Evolutionary conservation across 2,888 invertebrate species (phyloP).

Genomic region (Gasteruption jaculator): DNA sequence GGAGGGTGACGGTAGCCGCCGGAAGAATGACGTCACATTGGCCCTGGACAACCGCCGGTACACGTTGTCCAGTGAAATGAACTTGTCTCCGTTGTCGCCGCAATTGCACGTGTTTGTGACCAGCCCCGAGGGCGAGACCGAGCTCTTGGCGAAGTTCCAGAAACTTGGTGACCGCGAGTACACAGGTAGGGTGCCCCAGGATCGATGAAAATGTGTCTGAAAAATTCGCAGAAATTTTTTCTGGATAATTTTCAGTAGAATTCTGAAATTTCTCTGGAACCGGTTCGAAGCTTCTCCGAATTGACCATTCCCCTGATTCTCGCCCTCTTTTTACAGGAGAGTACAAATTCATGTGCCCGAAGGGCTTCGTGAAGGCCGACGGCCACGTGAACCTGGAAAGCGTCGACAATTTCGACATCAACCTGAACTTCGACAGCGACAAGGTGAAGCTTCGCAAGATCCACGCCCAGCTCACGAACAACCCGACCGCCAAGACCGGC

Average conservation of each 20-base stretch:
- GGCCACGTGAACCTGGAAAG: constrained; percentile 53
- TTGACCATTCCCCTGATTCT: too few species aligned
- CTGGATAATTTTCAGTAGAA: too few species aligned
- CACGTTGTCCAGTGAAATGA: constrained; percentile 55
- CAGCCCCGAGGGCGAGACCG: constrained; percentile 54
- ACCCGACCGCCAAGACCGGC: constrained; percentile 57
- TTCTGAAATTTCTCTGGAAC: too few species aligned
- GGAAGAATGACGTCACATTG: constrained; percentile 50
- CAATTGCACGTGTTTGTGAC: constrained; percentile 51
- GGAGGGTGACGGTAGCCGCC: constrained; percentile 28
- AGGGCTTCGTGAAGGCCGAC: constrained; percentile 55
- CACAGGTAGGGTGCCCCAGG: constrained; percentile 56
- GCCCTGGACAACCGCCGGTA: constrained; percentile 61
- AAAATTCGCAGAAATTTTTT: too few species aligned
- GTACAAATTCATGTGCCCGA: constrained; percentile 35
- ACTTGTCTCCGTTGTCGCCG: constrained; percentile 56
- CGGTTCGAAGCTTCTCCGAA: too few species aligned
- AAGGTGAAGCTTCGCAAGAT: constrained; percentile 64
- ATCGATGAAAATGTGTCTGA: background rate
- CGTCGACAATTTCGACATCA: constrained; percentile 64
- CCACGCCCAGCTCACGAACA: constrained; percentile 61
- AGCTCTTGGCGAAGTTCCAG: constrained; percentile 50
- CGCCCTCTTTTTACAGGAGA: constrained; percentile 32
- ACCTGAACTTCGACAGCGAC: constrained; percentile 61
- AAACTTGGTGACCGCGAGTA: constrained; percentile 58